phyloP scores from a whole-genome alignment of 2,888 invertebrate genomes.

The Himalopsyche anomala region DNA sequence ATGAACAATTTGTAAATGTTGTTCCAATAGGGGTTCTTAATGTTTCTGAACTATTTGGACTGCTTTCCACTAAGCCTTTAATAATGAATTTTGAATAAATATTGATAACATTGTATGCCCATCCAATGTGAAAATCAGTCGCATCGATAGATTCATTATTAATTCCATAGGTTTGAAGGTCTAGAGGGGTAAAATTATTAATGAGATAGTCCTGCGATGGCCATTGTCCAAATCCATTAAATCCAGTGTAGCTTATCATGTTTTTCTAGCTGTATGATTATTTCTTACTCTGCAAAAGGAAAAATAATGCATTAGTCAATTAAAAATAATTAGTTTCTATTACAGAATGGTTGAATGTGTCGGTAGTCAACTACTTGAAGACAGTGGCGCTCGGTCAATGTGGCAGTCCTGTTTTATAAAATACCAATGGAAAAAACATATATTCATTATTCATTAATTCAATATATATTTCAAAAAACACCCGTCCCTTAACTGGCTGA shows the following conservation, averaged over 20 bases:
- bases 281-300: not conserved
- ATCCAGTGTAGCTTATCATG: slow-evolving; percentile 67
- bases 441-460: too few relatives aligned
- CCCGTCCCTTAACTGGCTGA: too few relatives aligned
- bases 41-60: slow-evolving; percentile 68
- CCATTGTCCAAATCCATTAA: slow-evolving; percentile 75
- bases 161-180: slow-evolving; percentile 29
- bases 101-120: slow-evolving; percentile 73
- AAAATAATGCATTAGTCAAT: too few relatives aligned
- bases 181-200: slow-evolving; percentile 45
- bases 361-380: too few relatives aligned
- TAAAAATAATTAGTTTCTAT: too few relatives aligned
- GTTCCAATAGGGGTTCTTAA: slow-evolving; percentile 69
- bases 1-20: slow-evolving; percentile 53
- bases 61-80: slow-evolving; percentile 70
- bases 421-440: too few relatives aligned
- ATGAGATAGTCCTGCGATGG: slow-evolving; percentile 66
- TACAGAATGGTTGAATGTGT: too few relatives aligned
- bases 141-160: slow-evolving; percentile 55
- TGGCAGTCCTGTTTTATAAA: too few relatives aligned
- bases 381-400: too few relatives aligned
- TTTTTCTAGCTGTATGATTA: slow-evolving; percentile 45
- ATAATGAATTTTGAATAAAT: slow-evolving; percentile 68
- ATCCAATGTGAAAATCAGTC: slow-evolving; percentile 66
- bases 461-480: too few relatives aligned